Evolutionary conservation across 2,888 invertebrate species (phyloP).

Genomic region (Gymnocheta viridis): DNA sequence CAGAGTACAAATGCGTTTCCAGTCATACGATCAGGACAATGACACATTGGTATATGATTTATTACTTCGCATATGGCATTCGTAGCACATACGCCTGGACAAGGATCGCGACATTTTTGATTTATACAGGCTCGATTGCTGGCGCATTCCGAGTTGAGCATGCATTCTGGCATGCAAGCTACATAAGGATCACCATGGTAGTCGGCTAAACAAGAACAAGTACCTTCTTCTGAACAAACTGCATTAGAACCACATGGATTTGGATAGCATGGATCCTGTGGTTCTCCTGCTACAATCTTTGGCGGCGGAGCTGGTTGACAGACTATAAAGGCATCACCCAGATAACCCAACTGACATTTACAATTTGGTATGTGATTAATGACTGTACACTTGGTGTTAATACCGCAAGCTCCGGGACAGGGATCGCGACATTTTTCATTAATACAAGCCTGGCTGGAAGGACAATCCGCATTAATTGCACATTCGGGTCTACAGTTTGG

Average conservation of each 20-base stretch:
- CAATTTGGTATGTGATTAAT: conserved; percentile 90
- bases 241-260: conserved; percentile 92
- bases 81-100: conserved; percentile 87
- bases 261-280: conserved; percentile 84
- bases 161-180: conserved; percentile 88
- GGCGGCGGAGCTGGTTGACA: conserved; percentile 79
- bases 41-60: conserved; percentile 88
- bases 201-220: conserved; percentile 86
- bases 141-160: conserved; percentile 86
- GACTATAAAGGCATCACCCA: conserved; percentile 88
- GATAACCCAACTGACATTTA: conserved; percentile 86
- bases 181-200: conserved; percentile 88
- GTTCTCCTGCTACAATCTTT: conserved; percentile 78
- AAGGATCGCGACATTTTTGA: conserved; percentile 88
- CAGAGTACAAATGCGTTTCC: conserved; percentile 89
- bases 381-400: conserved; percentile 85
- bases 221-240: conserved; percentile 85
- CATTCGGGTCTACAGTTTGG: conserved; percentile 88
- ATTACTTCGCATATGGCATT: conserved; percentile 88
- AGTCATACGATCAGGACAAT: conserved; percentile 86
- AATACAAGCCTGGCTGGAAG: conserved; percentile 89
- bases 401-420: conserved; percentile 90
- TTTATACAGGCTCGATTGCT: conserved; percentile 86
- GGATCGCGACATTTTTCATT: conserved; percentile 89
- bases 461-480: conserved; percentile 88